phyloP scores from a whole-genome alignment of 2,888 invertebrate genomes.

The Cerastis leucographa region DNA sequence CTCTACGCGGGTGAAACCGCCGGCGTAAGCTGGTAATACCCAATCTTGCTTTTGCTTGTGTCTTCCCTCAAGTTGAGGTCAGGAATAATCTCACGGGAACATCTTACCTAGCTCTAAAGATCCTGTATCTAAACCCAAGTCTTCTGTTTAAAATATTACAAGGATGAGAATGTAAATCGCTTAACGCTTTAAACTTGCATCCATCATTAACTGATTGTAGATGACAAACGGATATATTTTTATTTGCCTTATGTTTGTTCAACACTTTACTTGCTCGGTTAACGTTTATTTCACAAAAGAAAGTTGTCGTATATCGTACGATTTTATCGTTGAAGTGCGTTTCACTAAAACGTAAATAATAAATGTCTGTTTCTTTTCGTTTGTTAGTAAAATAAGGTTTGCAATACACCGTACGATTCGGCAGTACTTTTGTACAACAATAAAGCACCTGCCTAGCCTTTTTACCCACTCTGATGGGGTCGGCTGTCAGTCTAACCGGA shows the following conservation, averaged over 20 bases:
- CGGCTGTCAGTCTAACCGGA: too few relatives aligned
- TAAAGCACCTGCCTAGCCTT: too few relatives aligned
- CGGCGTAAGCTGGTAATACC: too few relatives aligned
- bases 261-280: slow-evolving; percentile 45
- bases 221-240: slow-evolving; percentile 36
- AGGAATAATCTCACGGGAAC: neutral
- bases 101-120: neutral
- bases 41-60: too few relatives aligned
- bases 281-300: slow-evolving; percentile 31
- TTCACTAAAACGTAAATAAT: slow-evolving; percentile 7
- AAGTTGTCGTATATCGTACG: slow-evolving; percentile 11
- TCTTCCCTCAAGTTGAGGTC: too few relatives aligned
- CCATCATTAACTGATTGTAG: slow-evolving; percentile 12
- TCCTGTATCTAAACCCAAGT: neutral
- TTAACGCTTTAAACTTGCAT: slow-evolving; percentile 16
- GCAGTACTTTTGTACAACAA: neutral
- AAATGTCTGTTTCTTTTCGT: slow-evolving; percentile 9
- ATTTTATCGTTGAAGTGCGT: slow-evolving; percentile 22
- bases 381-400: neutral
- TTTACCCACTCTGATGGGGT: too few relatives aligned
- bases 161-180: slow-evolving; percentile 3
- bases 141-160: neutral
- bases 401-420: neutral
- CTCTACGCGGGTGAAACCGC: too few relatives aligned
- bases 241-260: slow-evolving; percentile 34